These are phyloP conservation scores for Chymomyza procnemis DNA, from an alignment of 2,888 invertebrate genomes.

Conservation along the genomic window DNA sequence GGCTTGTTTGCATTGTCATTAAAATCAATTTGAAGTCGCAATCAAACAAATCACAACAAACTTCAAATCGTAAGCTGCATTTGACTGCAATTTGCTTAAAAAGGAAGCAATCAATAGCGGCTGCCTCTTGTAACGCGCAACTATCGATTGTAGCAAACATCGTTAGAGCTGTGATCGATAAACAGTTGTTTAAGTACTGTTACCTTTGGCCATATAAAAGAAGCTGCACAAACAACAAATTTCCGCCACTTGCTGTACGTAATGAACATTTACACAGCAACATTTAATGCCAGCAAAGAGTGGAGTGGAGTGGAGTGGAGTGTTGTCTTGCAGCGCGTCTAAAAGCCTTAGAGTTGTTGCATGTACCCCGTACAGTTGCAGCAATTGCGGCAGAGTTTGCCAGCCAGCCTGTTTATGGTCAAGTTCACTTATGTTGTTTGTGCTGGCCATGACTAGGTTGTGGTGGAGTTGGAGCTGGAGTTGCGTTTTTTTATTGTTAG, in stretches of 20 bases:
- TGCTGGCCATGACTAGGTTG: slow-evolving; percentile 56
- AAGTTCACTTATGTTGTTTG: slow-evolving; percentile 29
- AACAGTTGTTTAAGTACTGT: slow-evolving; percentile 45
- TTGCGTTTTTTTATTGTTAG: background rate
- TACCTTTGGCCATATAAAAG: slow-evolving; percentile 42
- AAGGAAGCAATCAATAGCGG: slow-evolving; percentile 8
- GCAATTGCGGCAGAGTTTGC: background rate
- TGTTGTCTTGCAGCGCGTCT: background rate
- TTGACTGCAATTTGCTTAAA: slow-evolving; percentile 54
- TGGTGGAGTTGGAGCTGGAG: slow-evolving; percentile 28
- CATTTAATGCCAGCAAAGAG: slow-evolving; percentile 14
- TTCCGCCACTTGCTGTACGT: slow-evolving; percentile 41
- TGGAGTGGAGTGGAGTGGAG: too few species aligned
- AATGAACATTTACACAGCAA: slow-evolving; percentile 23
- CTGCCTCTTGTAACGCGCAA: background rate
- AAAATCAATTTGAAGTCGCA: slow-evolving; percentile 37
- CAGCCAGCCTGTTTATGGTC: slow-evolving; percentile 30
- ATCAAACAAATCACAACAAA: background rate
- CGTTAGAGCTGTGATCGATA: slow-evolving; percentile 14
- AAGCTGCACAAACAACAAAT: slow-evolving; percentile 9
- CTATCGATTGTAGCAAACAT: background rate
- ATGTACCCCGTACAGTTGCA: background rate
- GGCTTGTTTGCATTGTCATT: slow-evolving; percentile 59
- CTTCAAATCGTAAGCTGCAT: slow-evolving; percentile 28
- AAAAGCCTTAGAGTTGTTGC: background rate